Base-by-base conservation (phyloP, 2,113 vertebrate genomes). In the Triplophysa rosa region DNA sequence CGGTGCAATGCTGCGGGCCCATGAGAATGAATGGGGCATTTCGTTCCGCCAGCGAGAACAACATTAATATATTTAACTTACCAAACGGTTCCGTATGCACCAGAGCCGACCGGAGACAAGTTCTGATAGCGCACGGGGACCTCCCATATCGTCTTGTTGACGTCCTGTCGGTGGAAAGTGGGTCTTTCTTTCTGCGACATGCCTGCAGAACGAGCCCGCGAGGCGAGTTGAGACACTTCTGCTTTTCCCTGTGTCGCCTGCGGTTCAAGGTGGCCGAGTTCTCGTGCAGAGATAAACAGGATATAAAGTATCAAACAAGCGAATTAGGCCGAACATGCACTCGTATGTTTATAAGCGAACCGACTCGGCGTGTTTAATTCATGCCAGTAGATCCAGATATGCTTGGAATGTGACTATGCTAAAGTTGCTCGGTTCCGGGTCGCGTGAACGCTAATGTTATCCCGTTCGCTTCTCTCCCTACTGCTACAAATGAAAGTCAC, bases 61-160 rank as follows among this genome's bases (percentile, higher is more conserved):
- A 61, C 52, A 64, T 26, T 23, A 23, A 66, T 0, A 26, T 75
- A 83, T 78, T 95, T 29, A 29, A 29, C 29, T 29, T 90, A 98
- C 97, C 97, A 97, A 26, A 99, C 97, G 0, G 97, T 95, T 89
- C 97, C 97, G 79, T 99, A 99, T 80, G 97, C 97, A 14, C 97
- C 97, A 1, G 97, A 99, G 45, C 97, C 97, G 58, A 98, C 97
- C 0, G 97, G 96, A 56, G 94, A 94, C 69, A 99, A 91, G 86
- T 88, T 95, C 88, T 96, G 93, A 89, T 99, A 99, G 9, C 95
- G 92, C 78, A 95, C 92, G 17, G 97, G 96, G 68, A 97, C 97
- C 92, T 98, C 97, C 97, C 97, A 98, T 83, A 97, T 93, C 0
- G 96, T 97, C 90, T 99, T 99, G 90, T 98, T 99, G 84, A 99